Base-by-base conservation (phyloP, 2,113 vertebrate species). In the Heteronetta atricapilla region DNA sequence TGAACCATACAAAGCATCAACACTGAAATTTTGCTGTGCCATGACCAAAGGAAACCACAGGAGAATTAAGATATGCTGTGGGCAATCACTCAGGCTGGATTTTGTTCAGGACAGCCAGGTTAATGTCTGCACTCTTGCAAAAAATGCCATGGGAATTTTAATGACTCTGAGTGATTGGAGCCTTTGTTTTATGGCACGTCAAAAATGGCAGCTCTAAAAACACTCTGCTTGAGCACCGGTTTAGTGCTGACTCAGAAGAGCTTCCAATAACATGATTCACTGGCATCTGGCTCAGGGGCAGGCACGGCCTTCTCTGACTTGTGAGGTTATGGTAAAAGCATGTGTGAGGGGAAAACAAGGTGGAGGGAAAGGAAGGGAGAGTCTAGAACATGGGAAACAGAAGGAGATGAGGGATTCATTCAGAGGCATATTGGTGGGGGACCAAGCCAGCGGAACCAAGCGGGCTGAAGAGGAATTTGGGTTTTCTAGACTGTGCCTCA, bases 141-240 rank as follows among this genome's bases (percentile, higher is more conserved):
- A 96, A 97, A 96, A 96, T 95, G 95, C 92, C 94, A 93, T 82
- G 95, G 96, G 96, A 97, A 97, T 97, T 96, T 95, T 96, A 96
- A 97, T 85, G 93, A 95, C 94, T 97, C 90, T 90, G 93, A 96
- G 88, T 94, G 94, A 97, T 92, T 94, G 84, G 90, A 94, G 86
- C 36, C 78, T 96, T 97, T 96, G 95, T 95, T 96, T 93, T 95
- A 96, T 81, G 86, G 93, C 90, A 95, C 1, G 12, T 94, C 94
- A 96, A 89, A 96, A 92, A 95, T 85, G 91, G 95, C 90, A 96
- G 92, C 75, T 86, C 94, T 94, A 82, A 91, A 92, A 96, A 88
- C 92, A 90, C 70, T 72, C 86, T 66, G 90, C 69, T 62, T 76
- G 90, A 94, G 74, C 69, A 66, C 69, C 75, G 90, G 86, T 86